Evolutionary conservation across 1,140 invertebrate genomes (phyloP), one percentile per base, ranked within the genome.

Genomic region (Euwallacea similis): DNA sequence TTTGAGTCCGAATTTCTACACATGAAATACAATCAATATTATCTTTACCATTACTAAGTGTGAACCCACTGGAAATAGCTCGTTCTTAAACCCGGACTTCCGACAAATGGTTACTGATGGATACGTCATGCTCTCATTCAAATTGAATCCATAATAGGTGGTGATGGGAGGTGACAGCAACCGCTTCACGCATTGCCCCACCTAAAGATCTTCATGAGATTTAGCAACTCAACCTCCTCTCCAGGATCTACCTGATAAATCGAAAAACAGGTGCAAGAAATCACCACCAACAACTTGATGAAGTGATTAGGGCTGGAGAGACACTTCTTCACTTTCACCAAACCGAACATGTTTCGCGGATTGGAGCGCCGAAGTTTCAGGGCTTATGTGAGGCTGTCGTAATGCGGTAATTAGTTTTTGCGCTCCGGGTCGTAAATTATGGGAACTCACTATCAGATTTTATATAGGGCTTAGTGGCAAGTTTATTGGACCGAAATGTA

Each of bases 51-150:
- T 33, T 2, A 58, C 10, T 7, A 42, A 61, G 4, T 6, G 8
- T 58, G n/a, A 11, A 71, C 54, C 66, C 59, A 88, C 88, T 72
- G 79, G 71, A 54, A 89, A 76, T 43, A 85, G 81, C 2, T 86
- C 79, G 42, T 78, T 81, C 72, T 87, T 87, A 74, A 87, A 89
- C 0, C 86, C 81, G 0, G 88, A 87, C 53, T 86, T 84, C 41
- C 87, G 79, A 72, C 88, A 89, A 64, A 89, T 81, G 0, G 87
- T 89, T 0, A 89, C 76, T 62, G 87, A 87, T 8, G 88, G 88
- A 79, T 88, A 89, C 54, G 81, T 76, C 53, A 89, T 83, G 0
- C 87, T 86, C 11, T 87, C 84, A 74, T 89, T 89, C 42, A 88
- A 83, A 74, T 84, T 84, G 67, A 88, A 87, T 73, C 86, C 85